phyloP scores from a whole-genome alignment of 2,888 invertebrate genomes.

The Gymnosoma rotundatum region DNA sequence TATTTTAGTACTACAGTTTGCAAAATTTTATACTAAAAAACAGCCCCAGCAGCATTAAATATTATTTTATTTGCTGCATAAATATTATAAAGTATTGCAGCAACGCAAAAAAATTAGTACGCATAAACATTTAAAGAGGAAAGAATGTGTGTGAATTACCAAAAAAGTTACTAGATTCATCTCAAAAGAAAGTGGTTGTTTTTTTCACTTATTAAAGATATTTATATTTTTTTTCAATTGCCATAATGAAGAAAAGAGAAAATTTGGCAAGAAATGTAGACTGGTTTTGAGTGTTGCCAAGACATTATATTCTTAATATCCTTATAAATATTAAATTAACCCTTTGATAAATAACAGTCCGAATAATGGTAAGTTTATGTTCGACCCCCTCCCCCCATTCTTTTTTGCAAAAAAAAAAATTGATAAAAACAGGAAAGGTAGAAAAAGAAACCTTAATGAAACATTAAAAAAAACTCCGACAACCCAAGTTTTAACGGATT shows the following conservation, averaged over 20 bases:
- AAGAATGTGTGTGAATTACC: slow-evolving; percentile 17
- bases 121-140: background rate
- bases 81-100: slow-evolving; percentile 5
- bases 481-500: no score
- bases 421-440: no score
- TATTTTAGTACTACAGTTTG: slow-evolving; percentile 34
- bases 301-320: background rate
- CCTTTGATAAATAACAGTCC: background rate
- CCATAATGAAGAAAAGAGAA: slow-evolving; percentile 13
- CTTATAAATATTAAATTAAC: slow-evolving; percentile 2
- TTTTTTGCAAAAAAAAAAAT: no score
- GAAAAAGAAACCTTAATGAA: no score
- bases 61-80: slow-evolving; percentile 4
- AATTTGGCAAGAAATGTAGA: slow-evolving; percentile 46
- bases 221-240: slow-evolving; percentile 17
- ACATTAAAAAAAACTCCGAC: no score
- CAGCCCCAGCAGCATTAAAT: background rate
- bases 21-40: slow-evolving; percentile 21
- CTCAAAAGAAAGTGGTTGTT: slow-evolving; percentile 38
- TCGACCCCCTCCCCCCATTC: no score
- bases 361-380: slow-evolving; percentile 7
- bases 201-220: slow-evolving; percentile 16
- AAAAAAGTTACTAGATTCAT: background rate
- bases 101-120: background rate
- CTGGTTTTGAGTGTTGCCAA: slow-evolving; percentile 29